Conservation (phyloP, 2,888 invertebrate genomes). For the Nowickia ferox region DNA sequence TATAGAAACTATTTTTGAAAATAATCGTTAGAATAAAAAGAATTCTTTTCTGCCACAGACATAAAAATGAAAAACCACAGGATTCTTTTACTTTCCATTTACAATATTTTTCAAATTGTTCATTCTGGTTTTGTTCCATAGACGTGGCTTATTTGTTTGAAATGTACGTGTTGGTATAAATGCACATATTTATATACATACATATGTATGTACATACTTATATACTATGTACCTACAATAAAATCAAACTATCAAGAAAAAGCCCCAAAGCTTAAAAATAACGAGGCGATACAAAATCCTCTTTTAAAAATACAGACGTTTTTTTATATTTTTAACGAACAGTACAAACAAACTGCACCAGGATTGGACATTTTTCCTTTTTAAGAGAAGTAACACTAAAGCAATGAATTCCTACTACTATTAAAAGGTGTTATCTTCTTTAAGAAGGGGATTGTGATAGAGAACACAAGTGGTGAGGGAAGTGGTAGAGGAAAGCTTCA, state of each 20-base stretch:
- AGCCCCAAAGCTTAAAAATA: constrained; percentile 58
- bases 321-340: constrained; percentile 7
- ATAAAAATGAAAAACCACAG: constrained; percentile 55
- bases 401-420: too few species aligned
- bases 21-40: constrained; percentile 41
- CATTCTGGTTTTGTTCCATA: constrained; percentile 21
- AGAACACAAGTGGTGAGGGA: too few species aligned
- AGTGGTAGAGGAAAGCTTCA: too few species aligned
- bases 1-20: background rate
- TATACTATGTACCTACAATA: background rate
- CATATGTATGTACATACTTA: background rate
- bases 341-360: background rate
- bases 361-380: constrained; percentile 11
- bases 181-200: too few species aligned
- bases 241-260: constrained; percentile 25
- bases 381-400: too few species aligned
- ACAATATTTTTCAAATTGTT: background rate
- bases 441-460: too few species aligned
- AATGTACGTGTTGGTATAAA: background rate
- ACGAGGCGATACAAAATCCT: constrained; percentile 59
- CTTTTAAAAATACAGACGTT: constrained; percentile 23
- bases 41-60: constrained; percentile 57
- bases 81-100: constrained; percentile 30
- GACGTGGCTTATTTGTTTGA: constrained; percentile 24
- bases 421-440: too few species aligned